phyloP scores from a whole-genome alignment of 2,113 vertebrate species.

The Platanista minor region DNA sequence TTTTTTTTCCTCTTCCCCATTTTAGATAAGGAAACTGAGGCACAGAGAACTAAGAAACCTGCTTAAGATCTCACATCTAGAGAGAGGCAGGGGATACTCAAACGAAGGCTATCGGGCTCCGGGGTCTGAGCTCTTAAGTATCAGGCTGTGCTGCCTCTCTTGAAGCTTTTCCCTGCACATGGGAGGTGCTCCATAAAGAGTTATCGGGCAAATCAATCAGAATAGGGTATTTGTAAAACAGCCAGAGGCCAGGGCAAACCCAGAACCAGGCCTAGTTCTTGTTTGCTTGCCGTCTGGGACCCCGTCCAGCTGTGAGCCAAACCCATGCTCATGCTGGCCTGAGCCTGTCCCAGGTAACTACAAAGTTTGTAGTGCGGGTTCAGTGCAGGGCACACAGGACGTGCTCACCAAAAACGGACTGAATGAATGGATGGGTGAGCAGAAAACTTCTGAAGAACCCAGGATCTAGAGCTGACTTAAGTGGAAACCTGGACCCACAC shows the following conservation, averaged over 20 bases:
- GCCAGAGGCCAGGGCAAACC: not conserved
- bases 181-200: not conserved
- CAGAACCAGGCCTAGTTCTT: not conserved
- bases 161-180: fast-evolving
- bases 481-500: not conserved
- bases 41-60: not conserved
- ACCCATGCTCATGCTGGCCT: not conserved
- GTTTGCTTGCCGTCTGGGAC: not conserved
- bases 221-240: not conserved
- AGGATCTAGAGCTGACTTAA: not conserved
- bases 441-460: not conserved
- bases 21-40: not conserved
- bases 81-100: not conserved
- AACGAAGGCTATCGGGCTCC: not conserved
- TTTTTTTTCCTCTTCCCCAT: not conserved
- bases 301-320: not conserved
- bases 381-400: not conserved
- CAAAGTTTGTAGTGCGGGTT: not conserved
- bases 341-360: not conserved
- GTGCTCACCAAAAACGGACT: not conserved
- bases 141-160: too few relatives aligned
- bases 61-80: not conserved
- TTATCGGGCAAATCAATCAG: not conserved
- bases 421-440: not conserved
- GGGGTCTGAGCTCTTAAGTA: not conserved